A percentile compares a stretch with the other conserved stretches of the same genome.
Evolutionary conservation across 2,797 vertebrate genomes (phyloP).

Genomic region (Typhlichthys subterraneus): DNA sequence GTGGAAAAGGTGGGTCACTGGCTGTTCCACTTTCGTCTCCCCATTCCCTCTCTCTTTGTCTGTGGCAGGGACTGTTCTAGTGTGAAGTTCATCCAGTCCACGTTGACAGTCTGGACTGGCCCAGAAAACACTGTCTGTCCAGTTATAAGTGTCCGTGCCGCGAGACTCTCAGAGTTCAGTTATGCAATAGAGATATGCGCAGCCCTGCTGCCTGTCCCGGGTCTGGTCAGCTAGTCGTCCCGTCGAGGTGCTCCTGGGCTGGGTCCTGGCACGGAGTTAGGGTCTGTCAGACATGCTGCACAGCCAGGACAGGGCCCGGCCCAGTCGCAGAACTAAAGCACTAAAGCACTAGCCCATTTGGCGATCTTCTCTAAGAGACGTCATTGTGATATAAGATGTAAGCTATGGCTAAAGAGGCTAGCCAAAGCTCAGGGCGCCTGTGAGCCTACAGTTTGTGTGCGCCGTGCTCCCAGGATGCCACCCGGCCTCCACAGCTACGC

Average conservation of each 20-base stretch:
- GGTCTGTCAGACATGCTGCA: slow-evolving; percentile 18
- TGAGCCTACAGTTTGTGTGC: slow-evolving; percentile 29
- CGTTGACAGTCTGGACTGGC: slow-evolving; percentile 56
- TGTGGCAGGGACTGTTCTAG: slow-evolving; percentile 56
- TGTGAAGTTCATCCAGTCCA: slow-evolving; percentile 41
- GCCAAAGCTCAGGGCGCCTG: slow-evolving; percentile 48
- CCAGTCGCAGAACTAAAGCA: slow-evolving; percentile 7
- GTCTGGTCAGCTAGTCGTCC: no score
- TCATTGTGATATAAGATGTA: slow-evolving; percentile 20
- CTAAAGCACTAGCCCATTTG: slow-evolving; percentile 23
- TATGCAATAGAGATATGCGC: no score
- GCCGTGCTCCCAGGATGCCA: slow-evolving; percentile 33
- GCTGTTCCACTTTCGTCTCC: slow-evolving; percentile 53
- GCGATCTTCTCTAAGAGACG: slow-evolving; percentile 20
- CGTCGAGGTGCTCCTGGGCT: not conserved
- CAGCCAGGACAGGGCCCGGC: slow-evolving; percentile 13
- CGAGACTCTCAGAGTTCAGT: no score
- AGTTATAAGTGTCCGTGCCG: no score
- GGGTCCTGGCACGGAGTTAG: slow-evolving; percentile 24
- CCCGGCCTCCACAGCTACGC: slow-evolving; percentile 26
- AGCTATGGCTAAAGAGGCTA: slow-evolving; percentile 31
- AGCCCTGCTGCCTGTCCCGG: no score
- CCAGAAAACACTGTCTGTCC: slow-evolving; percentile 41
- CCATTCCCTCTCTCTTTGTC: not conserved
- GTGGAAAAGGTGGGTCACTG: slow-evolving; percentile 25